A percentile compares a stretch with the other conserved stretches of the same genome.
Conservation (phyloP, 2,113 vertebrate species). For the Nesogale talazaci region DNA sequence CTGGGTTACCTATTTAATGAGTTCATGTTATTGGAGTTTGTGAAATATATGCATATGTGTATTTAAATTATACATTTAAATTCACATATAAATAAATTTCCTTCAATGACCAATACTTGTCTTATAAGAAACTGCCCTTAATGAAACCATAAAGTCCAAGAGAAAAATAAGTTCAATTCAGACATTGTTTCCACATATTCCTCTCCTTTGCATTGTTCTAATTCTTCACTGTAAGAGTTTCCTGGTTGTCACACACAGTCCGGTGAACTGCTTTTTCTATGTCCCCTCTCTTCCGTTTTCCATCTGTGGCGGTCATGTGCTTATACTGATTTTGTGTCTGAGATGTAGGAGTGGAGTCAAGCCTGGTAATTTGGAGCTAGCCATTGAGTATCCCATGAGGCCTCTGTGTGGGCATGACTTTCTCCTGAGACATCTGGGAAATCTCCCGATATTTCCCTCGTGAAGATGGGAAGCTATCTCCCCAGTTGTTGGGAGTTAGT, state of each 20-base stretch:
- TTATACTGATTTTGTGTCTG: too few relatives aligned
- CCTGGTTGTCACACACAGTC: neutral
- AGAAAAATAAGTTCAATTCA: neutral
- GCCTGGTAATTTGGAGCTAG: too few relatives aligned
- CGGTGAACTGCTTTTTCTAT: neutral
- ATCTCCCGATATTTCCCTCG: too few relatives aligned
- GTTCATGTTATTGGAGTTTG: too few relatives aligned
- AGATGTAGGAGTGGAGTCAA: too few relatives aligned
- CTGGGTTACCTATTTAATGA: neutral
- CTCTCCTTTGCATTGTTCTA: neutral
- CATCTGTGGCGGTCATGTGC: too few relatives aligned
- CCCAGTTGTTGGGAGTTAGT: too few relatives aligned
- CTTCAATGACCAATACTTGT: neutral
- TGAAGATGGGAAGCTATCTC: too few relatives aligned
- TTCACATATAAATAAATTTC: neutral
- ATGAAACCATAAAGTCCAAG: neutral
- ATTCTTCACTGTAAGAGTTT: neutral
- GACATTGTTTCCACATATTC: neutral
- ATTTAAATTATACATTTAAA: neutral
- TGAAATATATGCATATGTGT: neutral
- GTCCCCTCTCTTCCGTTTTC: too few relatives aligned
- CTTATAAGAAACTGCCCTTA: neutral
- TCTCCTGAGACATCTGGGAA: too few relatives aligned
- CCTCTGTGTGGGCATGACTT: too few relatives aligned
- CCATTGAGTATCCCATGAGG: too few relatives aligned